Evolutionary conservation across 2,888 invertebrate species (phyloP), one percentile per base, ranked within the genome.

Genomic region (Agrypnus murinus): DNA sequence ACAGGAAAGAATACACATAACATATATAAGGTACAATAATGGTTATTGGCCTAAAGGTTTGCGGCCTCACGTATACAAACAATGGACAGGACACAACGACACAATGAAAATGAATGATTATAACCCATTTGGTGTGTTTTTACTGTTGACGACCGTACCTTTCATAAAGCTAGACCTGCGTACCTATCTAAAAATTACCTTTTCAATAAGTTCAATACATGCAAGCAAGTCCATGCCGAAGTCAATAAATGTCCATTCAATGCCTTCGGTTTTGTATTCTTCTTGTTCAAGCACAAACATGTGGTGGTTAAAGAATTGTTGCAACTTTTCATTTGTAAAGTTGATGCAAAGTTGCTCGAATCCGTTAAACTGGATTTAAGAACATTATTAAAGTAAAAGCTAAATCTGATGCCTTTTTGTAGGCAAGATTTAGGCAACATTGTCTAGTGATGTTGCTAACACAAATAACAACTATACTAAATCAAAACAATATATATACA

Each of bases 271-370:
- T 87, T 95, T 94, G 90, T 97, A 97, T 86, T 97, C 97, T 87
- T 97, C 97, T 92, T 97, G 97, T 87, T 97, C 97, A 81, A 97
- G 92, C 82, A 97, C 96, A 88, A 97, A 97, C 97, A 97, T 97
- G 92, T 97, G 95, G 85, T 97, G 97, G 89, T 97, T 97, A 93
- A 97, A 97, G 92, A 97, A 97, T 88, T 97, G 97, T 89, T 98
- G 97, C 84, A 97, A 92, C 88, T 96, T 95, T 90, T 97, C 97
- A 87, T 97, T 97, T 87, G 97, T 97, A 90, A 97, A 97, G 91
- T 97, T 97, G 92, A 97, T 97, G 90, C 97, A 97, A 86, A 97
- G 91, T 90, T 97, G 97, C 90, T 97, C 97, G 91, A 97, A 97
- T 87, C 96, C 95, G 91, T 97, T 97, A 91, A 84, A 94, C 94